A percentile compares a stretch with the other conserved stretches of the same genome.
Conservation (phyloP, 2,888 invertebrate genomes). For the Harpagoxenus sublaevis region DNA sequence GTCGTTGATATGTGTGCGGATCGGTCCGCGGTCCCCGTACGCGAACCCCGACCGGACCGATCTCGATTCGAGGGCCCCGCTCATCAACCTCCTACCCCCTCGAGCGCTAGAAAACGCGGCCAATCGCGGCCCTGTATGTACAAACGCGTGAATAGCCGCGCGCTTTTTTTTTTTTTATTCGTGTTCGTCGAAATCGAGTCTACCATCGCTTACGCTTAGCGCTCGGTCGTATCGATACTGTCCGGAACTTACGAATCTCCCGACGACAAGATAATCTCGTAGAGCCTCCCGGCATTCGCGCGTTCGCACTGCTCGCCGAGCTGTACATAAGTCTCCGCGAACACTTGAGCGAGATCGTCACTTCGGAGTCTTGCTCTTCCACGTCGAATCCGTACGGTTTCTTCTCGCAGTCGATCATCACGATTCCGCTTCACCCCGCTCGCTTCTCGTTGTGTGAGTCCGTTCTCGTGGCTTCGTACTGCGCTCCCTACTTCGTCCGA, state of each 20-base stretch:
- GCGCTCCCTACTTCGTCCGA: constrained; percentile 87
- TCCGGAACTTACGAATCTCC: constrained; percentile 23
- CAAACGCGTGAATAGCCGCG: constrained; percentile 2
- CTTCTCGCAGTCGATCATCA: constrained; percentile 81
- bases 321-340: constrained; percentile 23
- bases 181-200: constrained; percentile 14
- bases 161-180: background rate
- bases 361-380: constrained; percentile 70
- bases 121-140: constrained; percentile 24
- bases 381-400: constrained; percentile 8
- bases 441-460: constrained; percentile 87
- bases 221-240: constrained; percentile 1
- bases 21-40: constrained; percentile 6
- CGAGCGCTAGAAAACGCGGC: constrained; percentile 8
- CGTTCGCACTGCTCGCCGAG: constrained; percentile 22
- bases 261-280: constrained; percentile 24
- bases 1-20: constrained; percentile 69
- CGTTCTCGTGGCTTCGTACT: constrained; percentile 87
- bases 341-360: constrained; percentile 63
- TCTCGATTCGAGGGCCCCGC: constrained; percentile 21
- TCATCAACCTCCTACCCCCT: background rate
- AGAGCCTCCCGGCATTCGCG: constrained; percentile 28
- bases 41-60: constrained; percentile 22
- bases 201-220: background rate
- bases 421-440: background rate